Base-by-base conservation (phyloP, 2,797 vertebrate genomes). In the Diglossa cyanea region DNA sequence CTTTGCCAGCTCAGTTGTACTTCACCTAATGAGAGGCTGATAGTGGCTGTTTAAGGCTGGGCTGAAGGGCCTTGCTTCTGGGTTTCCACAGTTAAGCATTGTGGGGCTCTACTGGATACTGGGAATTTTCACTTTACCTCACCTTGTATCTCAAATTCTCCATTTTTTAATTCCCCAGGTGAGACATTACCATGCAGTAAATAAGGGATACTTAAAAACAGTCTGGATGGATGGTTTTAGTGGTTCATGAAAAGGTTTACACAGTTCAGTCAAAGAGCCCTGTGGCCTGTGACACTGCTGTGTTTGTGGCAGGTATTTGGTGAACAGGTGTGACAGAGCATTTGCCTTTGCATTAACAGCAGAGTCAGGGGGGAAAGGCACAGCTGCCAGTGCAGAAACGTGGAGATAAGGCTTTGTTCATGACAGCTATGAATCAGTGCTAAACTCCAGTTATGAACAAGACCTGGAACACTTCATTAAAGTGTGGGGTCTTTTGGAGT, bases 211-310 rank as follows among this genome's bases (percentile, higher is more conserved):
- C 3, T 44, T 61, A 11, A 39, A n/a, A 44, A 13, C 3, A 1
- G 28, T 47, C 60, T 60, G 33, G 24, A 20, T 68, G 47, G 19
- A 33, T 39, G 33, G 19, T 68, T 61, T 68, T 37, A 39, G 24
- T 76, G 45, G 28, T 24, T 68, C n/a, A 30, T 53, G 20, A 25
- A 61, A 68, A 24, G 10, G 20, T 45, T 60, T 75, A 14, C 17
- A 8, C 17, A 35, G n/a, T 18, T 57, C 35, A 37, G 14, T n/a
- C 0, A 0, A 39, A 24, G 39, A 45, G 9, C 7, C 11, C 24
- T 0, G 1, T 76, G 47, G 33, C 24, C 62, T 68, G 24, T 39
- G 54, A 14, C 63, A 39, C 13, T 45, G 24, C 28, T 45, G 28
- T 60, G 28, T 67, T 30, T 60, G 39, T 60, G 54, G 39, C 47